Evolutionary conservation across 1,140 invertebrate species (phyloP), one percentile per base, ranked within the genome.

Genomic region (Ganaspis sp.): DNA sequence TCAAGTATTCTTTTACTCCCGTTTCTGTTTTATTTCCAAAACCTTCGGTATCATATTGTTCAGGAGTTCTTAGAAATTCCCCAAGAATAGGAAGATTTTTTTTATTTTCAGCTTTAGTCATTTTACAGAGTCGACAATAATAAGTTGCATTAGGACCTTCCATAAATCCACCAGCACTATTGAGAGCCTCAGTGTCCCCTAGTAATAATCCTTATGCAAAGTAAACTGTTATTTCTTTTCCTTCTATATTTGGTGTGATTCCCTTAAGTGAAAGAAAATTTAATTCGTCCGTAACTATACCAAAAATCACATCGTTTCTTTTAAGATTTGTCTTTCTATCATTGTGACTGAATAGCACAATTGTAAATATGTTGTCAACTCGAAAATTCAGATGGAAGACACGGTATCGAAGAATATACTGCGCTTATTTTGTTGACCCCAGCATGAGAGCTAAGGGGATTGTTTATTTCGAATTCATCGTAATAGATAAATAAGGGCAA

Each of bases 271-370:
- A 49, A n/a, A 69, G 45, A 69, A 72, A 76, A 49, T 72, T 72
- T 23, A 76, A 34, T 49, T 76, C 74, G 9, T 72, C 49, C 9
- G n/a, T n/a, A n/a, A 72, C n/a, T n/a, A 76, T 3, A 17, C 19
- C 38, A 23, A 76, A 76, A 45, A 72, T 37, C 23, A 26, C 53
- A 34, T 76, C 70, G 34, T 76, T 72, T n/a, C 70, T 34, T 58
- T 72, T 26, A 23, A 29, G 8, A 26, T 64, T 11, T 12, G 70
- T 2, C 26, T 72, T 76, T 6, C 49, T 58, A 42, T 76, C 42
- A 15, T 21, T 8, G 26, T 23, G 54, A 45, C 64, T 12, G 42
- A 76, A 42, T 21, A 76, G 8, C 0, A 37, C 9, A 15, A 49
- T 37, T 26, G 71, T 19, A 72, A 71, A 76, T 69, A 72, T 69